phyloP scores from a whole-genome alignment of 2,113 vertebrate species.

The Penelope pileata region DNA sequence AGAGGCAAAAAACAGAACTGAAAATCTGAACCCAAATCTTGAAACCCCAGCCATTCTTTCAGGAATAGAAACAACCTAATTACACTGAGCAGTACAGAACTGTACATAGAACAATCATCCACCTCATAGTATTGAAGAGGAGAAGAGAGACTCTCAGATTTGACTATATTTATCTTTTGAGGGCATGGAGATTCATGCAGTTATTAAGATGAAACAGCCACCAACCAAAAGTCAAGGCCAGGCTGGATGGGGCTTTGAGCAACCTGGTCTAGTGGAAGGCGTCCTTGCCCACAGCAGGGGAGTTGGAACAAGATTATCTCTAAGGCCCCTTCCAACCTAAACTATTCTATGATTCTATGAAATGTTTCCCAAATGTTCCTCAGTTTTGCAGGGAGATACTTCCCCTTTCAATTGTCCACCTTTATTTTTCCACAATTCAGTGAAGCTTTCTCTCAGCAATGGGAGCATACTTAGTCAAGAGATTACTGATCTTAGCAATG shows the following conservation, averaged over 20 bases:
- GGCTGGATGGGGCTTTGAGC: no score
- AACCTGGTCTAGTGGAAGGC: no score
- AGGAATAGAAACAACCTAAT: not conserved
- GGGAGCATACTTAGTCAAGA: not conserved
- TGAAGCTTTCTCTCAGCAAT: not conserved
- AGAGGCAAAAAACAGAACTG: not conserved
- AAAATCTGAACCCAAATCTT: not conserved
- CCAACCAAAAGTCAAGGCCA: no score
- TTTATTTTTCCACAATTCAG: fast-evolving
- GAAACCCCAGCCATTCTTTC: not conserved
- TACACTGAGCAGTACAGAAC: not conserved
- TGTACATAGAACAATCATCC: not conserved
- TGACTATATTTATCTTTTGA: not conserved
- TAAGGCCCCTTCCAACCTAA: no score
- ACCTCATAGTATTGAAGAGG: not conserved
- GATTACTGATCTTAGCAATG: not conserved
- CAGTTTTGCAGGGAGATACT: not conserved
- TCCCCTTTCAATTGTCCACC: not conserved
- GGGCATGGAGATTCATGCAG: not conserved
- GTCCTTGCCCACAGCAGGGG: no score
- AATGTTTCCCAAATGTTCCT: not conserved
- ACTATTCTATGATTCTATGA: no score
- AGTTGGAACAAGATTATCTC: no score
- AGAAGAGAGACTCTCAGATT: not conserved
- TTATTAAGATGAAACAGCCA: not conserved